Percentiles rank a stretch among this genome's conserved stretches.
Conservation (phyloP, 2,113 vertebrate genomes). For the Collichthys lucidus region DNA sequence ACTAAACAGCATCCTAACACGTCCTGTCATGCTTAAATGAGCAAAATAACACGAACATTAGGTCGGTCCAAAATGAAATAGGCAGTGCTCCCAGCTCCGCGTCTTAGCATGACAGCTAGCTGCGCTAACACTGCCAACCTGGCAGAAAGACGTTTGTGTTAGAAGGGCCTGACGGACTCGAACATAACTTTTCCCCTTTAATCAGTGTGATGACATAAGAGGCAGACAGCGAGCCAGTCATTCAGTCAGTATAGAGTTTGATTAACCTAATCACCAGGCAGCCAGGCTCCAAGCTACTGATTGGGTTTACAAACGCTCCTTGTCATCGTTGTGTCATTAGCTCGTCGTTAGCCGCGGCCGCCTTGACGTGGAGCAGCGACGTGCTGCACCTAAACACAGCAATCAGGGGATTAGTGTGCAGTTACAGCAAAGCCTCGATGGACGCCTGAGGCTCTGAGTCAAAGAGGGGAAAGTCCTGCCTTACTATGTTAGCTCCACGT, state of each 20-base stretch:
- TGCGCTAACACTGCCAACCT: constrained; percentile 59
- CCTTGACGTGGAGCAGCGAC: constrained; percentile 77
- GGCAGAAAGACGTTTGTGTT: constrained; percentile 55
- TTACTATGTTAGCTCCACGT: constrained; percentile 48
- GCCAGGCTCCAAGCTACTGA: constrained; percentile 73
- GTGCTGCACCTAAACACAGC: constrained; percentile 77
- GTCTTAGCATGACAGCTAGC: constrained; percentile 9
- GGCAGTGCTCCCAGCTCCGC: neutral
- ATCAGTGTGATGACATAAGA: constrained; percentile 76
- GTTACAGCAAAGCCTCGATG: constrained; percentile 74
- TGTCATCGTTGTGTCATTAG: constrained; percentile 80
- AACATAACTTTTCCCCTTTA: constrained; percentile 72
- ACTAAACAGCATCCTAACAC: neutral
- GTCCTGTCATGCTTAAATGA: neutral
- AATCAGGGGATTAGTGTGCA: constrained; percentile 81
- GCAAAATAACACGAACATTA: neutral
- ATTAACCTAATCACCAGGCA: constrained; percentile 80
- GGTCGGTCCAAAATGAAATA: neutral
- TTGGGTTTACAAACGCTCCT: constrained; percentile 80
- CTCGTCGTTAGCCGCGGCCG: constrained; percentile 73
- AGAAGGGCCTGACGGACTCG: constrained; percentile 42
- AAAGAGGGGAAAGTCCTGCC: constrained; percentile 67
- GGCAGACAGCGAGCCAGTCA: constrained; percentile 68
- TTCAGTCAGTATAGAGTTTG: constrained; percentile 71
- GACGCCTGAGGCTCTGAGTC: constrained; percentile 72